Conservation (phyloP, 2,113 vertebrate species). For the Trinectes maculatus region DNA sequence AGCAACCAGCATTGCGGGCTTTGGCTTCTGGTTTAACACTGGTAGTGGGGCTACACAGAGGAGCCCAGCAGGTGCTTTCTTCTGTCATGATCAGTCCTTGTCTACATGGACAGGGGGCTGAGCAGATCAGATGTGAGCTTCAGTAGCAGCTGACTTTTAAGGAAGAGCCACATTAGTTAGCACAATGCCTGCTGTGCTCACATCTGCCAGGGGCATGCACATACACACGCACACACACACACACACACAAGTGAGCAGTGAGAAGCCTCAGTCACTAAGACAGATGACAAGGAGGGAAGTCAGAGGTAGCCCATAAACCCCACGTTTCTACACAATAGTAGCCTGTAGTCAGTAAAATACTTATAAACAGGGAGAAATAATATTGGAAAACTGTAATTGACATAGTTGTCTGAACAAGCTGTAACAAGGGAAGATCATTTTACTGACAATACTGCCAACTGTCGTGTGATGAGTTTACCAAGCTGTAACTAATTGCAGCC, state of each 20-base stretch:
- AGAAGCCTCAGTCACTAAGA: conserved; percentile 31
- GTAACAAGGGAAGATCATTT: background rate
- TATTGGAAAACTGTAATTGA: no score
- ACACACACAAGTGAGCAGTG: conserved; percentile 4
- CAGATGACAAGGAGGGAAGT: conserved; percentile 11
- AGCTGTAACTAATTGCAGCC: conserved; percentile 2
- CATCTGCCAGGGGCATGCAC: conserved; percentile 42
- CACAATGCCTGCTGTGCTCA: conserved; percentile 46
- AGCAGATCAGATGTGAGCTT: conserved; percentile 27
- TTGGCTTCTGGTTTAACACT: conserved; percentile 2
- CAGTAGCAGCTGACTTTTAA: conserved; percentile 43
- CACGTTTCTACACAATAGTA: background rate
- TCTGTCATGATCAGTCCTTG: conserved; percentile 35
- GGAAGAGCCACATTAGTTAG: conserved; percentile 37
- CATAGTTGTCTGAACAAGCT: background rate
- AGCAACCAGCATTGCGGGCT: background rate
- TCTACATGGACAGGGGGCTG: conserved; percentile 18
- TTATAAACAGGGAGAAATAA: no score
- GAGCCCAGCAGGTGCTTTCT: conserved; percentile 19
- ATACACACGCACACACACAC: conserved; percentile 21
- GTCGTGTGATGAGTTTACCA: background rate
- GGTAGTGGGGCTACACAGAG: background rate
- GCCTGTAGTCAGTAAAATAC: no score
- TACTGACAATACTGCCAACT: background rate
- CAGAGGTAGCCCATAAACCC: background rate